A percentile compares a stretch with the other conserved stretches of the same genome.
Conservation (phyloP, 2,113 vertebrate genomes). For the Climacteris rufus region DNA sequence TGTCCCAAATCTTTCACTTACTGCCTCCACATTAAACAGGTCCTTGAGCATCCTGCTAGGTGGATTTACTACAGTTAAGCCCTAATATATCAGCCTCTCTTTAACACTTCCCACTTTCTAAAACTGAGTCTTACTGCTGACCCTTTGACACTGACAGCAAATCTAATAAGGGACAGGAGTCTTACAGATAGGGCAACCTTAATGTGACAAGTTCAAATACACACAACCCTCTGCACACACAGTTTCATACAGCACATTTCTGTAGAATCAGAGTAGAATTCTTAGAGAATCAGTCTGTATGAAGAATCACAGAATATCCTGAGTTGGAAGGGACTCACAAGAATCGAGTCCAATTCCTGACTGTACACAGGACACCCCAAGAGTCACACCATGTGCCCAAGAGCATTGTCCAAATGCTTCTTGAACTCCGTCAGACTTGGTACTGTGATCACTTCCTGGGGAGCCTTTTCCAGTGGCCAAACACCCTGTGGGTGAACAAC, state of each 20-base stretch:
- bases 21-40: neutral
- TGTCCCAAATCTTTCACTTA: neutral
- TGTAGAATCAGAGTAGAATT: too few relatives aligned
- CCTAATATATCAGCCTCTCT: neutral
- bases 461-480: neutral
- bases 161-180: neutral
- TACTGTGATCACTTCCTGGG: neutral
- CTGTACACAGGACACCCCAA: neutral
- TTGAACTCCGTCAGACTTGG: neutral
- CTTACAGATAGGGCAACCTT: neutral
- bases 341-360: neutral
- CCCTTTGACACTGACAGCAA: neutral
- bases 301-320: neutral
- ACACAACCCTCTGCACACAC: neutral
- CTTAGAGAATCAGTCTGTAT: neutral
- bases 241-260: neutral
- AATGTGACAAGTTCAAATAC: neutral
- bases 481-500: neutral
- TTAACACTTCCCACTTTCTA: neutral
- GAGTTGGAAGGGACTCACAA: neutral
- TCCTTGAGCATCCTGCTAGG: neutral
- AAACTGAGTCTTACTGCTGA: neutral
- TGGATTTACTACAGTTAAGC: neutral
- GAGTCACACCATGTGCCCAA: neutral
- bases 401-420: neutral